These are phyloP conservation scores for Heterotis niloticus DNA, from an alignment of 2,113 vertebrate genomes.

Conservation along the genomic window DNA sequence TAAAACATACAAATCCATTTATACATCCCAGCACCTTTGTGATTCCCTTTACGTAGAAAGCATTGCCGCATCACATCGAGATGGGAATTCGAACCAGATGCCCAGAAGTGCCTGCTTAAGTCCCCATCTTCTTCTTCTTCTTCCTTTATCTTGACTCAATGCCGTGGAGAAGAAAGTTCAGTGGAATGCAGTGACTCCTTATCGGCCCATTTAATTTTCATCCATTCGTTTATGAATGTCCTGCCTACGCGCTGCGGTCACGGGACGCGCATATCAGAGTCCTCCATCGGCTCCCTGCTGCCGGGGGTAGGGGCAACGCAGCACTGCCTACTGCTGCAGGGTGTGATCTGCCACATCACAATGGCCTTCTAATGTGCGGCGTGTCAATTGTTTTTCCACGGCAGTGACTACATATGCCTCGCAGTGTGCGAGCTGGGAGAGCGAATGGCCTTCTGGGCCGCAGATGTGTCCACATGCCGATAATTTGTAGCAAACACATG, in stretches of 20 bases:
- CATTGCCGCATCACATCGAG: background rate
- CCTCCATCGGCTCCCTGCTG: background rate
- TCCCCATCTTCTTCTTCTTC: background rate
- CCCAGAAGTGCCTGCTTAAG: no score
- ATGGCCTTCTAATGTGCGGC: background rate
- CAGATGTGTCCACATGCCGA: no score
- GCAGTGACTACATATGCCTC: no score
- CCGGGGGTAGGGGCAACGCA: background rate
- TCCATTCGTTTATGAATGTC: conserved; percentile 27
- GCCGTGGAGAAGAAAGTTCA: conserved; percentile 17
- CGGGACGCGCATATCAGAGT: conserved; percentile 20
- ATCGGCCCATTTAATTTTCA: conserved; percentile 39
- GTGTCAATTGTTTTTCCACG: no score
- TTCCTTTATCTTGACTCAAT: conserved; percentile 13
- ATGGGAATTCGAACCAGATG: background rate
- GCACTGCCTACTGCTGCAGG: background rate
- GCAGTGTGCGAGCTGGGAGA: no score
- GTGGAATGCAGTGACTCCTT: conserved; percentile 29
- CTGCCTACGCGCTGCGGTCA: conserved; percentile 17
- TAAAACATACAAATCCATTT: background rate
- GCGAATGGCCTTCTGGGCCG: no score
- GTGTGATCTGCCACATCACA: background rate
- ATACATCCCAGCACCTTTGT: background rate
- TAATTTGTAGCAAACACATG: no score
- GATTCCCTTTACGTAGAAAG: background rate